A percentile compares a stretch with the other conserved stretches of the same genome.
Conservation (phyloP, 2,113 vertebrate genomes). For the Zingel zingel region DNA sequence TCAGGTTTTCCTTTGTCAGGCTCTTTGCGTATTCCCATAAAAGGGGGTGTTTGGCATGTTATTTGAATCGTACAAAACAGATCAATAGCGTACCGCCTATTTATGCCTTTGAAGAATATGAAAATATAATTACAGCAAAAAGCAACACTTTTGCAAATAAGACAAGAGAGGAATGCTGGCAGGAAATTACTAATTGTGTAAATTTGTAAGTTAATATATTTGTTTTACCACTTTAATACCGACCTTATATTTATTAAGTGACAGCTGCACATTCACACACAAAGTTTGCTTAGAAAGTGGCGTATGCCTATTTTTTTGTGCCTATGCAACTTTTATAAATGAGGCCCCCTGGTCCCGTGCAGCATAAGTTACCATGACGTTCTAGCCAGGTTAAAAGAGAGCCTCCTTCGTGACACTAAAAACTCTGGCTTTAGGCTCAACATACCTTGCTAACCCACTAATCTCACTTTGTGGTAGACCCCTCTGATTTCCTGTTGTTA, state of each 20-base stretch:
- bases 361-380: neutral
- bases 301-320: no score
- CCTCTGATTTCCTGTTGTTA: conserved; percentile 23
- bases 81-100: no score
- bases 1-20: neutral
- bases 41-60: neutral
- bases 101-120: no score
- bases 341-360: neutral
- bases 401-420: neutral
- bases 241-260: no score
- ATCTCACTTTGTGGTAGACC: neutral
- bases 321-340: no score
- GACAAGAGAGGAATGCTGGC: neutral
- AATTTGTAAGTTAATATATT: neutral
- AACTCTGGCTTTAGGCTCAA: neutral
- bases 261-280: no score
- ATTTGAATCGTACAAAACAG: no score
- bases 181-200: neutral
- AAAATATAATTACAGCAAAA: no score
- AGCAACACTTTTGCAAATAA: neutral
- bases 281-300: no score
- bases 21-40: neutral
- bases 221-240: neutral
- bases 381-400: neutral
- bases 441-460: neutral